Conservation (phyloP, 2,888 invertebrate species). For the Pammene fasciana region DNA sequence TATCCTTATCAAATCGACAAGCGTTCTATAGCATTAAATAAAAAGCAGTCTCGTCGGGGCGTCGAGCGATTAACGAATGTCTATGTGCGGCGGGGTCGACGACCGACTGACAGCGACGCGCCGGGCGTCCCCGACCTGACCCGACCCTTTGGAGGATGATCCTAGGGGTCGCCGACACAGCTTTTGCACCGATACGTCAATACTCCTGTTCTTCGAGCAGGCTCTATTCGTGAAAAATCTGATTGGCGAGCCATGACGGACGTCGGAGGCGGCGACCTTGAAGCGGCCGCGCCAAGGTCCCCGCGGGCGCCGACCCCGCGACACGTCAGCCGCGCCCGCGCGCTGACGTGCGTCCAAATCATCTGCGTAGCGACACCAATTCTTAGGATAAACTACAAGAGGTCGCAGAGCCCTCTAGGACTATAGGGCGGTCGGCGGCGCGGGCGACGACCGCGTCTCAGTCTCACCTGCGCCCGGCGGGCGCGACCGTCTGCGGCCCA, state of each 20-base stretch:
- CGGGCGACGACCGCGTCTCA: slow-evolving; percentile 39
- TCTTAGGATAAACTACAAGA: background rate
- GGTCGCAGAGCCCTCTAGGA: background rate
- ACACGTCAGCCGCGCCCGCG: slow-evolving; percentile 41
- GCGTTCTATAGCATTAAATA: slow-evolving; percentile 5
- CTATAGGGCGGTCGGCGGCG: slow-evolving; percentile 11
- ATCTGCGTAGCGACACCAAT: slow-evolving; percentile 28
- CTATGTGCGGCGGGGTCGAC: slow-evolving; percentile 41
- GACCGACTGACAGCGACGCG: slow-evolving; percentile 40
- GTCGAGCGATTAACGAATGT: slow-evolving; percentile 38
- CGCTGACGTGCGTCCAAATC: slow-evolving; percentile 27
- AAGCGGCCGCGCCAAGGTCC: slow-evolving; percentile 64
- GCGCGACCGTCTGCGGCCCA: slow-evolving; percentile 42
- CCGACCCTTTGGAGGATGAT: slow-evolving; percentile 34
- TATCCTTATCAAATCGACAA: slow-evolving; percentile 17
- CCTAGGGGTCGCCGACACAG: slow-evolving; percentile 34
- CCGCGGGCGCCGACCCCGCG: slow-evolving; percentile 60
- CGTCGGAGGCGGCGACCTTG: slow-evolving; percentile 58
- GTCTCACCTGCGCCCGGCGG: slow-evolving; percentile 41
- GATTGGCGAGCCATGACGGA: slow-evolving; percentile 19
- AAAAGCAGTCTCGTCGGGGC: slow-evolving; percentile 31
- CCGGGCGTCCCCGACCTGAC: slow-evolving; percentile 16
- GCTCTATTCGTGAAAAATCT: slow-evolving; percentile 5
- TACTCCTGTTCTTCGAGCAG: slow-evolving; percentile 9
- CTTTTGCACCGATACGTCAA: slow-evolving; percentile 24